Percentiles rank a stretch among this genome's conserved stretches.
phyloP scores from a whole-genome alignment of 2,797 vertebrate genomes.

The Steatocranus sp. region DNA sequence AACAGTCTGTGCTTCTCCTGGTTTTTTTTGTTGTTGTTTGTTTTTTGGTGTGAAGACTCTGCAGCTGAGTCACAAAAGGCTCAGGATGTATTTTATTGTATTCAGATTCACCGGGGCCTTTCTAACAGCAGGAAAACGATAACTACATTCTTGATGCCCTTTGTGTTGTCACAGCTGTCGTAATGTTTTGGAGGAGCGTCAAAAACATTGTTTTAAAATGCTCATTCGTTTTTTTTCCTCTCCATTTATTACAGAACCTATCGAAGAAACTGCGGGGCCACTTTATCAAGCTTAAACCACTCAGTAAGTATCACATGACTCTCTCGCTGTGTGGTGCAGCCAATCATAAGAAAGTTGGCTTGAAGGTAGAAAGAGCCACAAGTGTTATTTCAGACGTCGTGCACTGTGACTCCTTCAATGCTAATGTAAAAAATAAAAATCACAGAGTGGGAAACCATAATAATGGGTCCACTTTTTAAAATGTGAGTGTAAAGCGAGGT shows the following conservation, averaged over 20 bases:
- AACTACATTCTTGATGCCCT: not conserved
- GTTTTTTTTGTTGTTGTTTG: no score
- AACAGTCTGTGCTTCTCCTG: not conserved
- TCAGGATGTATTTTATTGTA: not conserved
- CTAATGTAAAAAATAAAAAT: not conserved
- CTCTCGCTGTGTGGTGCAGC: not conserved
- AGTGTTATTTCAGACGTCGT: not conserved
- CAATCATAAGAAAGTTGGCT: not conserved
- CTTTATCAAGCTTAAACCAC: constrained; percentile 77
- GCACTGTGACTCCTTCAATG: not conserved
- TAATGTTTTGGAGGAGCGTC: not conserved
- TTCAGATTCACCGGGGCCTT: not conserved
- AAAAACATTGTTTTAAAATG: not conserved
- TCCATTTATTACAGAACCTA: constrained; percentile 69
- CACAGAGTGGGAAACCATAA: not conserved
- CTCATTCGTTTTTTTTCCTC: not conserved
- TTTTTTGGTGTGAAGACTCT: not conserved
- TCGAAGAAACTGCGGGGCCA: constrained; percentile 81
- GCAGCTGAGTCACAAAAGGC: not conserved
- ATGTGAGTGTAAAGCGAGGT: not conserved
- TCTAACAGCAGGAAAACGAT: not conserved
- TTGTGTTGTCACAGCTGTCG: not conserved
- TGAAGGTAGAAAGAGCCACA: not conserved
- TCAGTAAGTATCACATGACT: constrained; percentile 43
- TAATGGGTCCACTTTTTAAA: not conserved